A percentile compares a stretch with the other conserved stretches of the same genome.
phyloP scores from a whole-genome alignment of 1,140 invertebrate species.

The Branchinecta lindahli region DNA sequence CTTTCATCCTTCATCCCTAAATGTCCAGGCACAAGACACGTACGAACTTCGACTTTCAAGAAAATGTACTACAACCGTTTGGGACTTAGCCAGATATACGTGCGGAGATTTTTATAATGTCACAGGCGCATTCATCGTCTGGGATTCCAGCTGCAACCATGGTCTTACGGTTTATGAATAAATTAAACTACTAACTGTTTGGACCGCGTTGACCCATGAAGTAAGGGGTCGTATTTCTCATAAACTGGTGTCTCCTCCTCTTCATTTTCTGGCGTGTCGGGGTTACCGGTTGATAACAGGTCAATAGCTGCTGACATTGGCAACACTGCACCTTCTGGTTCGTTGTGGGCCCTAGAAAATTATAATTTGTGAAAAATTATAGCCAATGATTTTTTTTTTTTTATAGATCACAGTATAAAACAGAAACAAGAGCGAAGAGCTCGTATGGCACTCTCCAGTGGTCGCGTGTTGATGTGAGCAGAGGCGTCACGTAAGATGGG shows the following conservation, averaged over 20 bases:
- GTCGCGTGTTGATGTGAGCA: slow-evolving; percentile 5
- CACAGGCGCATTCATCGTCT: no score
- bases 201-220: slow-evolving; percentile 61
- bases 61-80: no score
- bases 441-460: no score
- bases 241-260: slow-evolving; percentile 56
- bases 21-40: no score
- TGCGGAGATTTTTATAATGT: no score
- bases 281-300: slow-evolving; percentile 61
- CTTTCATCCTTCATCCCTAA: no score
- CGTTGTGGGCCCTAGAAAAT: slow-evolving; percentile 51
- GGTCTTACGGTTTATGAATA: no score
- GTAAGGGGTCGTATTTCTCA: slow-evolving; percentile 81
- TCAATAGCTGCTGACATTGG: slow-evolving; percentile 61
- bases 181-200: slow-evolving; percentile 37
- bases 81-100: no score
- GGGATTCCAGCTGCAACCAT: no score
- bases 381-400: not conserved
- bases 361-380: slow-evolving; percentile 1
- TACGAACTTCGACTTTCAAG: no score
- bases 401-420: not conserved
- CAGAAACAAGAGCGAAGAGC: no score
- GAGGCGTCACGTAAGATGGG: no score
- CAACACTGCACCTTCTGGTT: slow-evolving; percentile 87
- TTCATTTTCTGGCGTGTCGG: slow-evolving; percentile 42